Conservation (phyloP, 2,113 vertebrate genomes). For the Leiothrix lutea region DNA sequence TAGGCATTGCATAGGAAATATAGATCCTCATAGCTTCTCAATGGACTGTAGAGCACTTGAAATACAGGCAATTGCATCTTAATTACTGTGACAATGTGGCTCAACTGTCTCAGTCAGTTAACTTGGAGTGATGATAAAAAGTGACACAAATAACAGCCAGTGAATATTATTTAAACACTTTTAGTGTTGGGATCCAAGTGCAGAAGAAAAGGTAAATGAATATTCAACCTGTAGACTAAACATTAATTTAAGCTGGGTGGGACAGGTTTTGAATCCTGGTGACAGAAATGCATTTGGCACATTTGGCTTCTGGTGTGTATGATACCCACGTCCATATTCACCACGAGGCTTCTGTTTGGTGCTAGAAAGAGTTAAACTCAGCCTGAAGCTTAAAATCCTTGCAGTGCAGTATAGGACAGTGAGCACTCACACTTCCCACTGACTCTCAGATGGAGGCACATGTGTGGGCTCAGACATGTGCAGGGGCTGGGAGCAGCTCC, state of each 20-base stretch:
- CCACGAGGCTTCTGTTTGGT: background rate
- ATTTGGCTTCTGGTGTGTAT: background rate
- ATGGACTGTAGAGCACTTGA: background rate
- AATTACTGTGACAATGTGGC: background rate
- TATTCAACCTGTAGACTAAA: background rate
- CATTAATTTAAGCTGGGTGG: background rate
- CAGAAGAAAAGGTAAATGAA: background rate
- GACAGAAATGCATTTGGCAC: background rate
- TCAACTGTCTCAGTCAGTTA: background rate
- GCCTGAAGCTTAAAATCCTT: background rate
- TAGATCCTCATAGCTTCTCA: background rate
- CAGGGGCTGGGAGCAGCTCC: background rate
- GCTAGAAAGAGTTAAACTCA: slow-evolving; percentile 10
- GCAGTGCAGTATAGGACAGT: background rate
- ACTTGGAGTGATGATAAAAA: background rate
- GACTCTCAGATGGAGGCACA: background rate
- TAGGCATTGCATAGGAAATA: background rate
- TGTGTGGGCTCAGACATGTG: background rate
- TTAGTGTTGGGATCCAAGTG: background rate
- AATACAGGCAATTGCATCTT: background rate
- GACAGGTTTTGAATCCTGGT: background rate
- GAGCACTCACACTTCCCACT: slow-evolving; percentile 29
- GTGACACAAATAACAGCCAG: background rate
- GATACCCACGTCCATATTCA: fast-evolving
- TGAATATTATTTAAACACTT: background rate